Percentiles rank a stretch among this genome's conserved stretches.
Evolutionary conservation across 2,888 invertebrate species (phyloP).

Genomic region (Helleia helle): DNA sequence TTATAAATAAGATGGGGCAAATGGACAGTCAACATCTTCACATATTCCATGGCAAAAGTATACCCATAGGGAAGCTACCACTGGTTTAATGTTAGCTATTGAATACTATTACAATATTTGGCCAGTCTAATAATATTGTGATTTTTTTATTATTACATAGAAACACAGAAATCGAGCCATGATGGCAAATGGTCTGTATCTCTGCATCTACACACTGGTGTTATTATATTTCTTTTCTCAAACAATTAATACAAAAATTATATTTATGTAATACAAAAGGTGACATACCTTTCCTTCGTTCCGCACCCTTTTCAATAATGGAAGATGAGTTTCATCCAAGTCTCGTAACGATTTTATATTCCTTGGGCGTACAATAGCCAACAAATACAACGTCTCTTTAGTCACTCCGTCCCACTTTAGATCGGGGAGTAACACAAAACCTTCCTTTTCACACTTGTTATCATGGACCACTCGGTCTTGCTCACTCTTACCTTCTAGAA

Average conservation of each 20-base stretch:
- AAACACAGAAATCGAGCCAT: too few relatives aligned
- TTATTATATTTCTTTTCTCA: neutral
- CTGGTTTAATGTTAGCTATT: too few relatives aligned
- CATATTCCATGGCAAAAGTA: too few relatives aligned
- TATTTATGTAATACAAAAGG: neutral
- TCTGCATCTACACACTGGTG: too few relatives aligned
- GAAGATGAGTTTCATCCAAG: slow-evolving; percentile 83
- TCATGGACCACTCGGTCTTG: slow-evolving; percentile 86
- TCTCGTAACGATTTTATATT: slow-evolving; percentile 90
- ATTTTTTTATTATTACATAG: too few relatives aligned
- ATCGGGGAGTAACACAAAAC: slow-evolving; percentile 94
- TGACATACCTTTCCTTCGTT: slow-evolving; percentile 78
- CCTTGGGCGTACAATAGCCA: slow-evolving; percentile 84
- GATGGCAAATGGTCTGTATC: too few relatives aligned
- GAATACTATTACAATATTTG: too few relatives aligned
- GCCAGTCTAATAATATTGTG: too few relatives aligned
- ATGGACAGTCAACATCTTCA: too few relatives aligned
- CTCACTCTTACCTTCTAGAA: slow-evolving; percentile 93
- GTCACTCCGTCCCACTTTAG: slow-evolving; percentile 94
- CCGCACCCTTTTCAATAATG: slow-evolving; percentile 86
- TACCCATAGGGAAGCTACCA: too few relatives aligned
- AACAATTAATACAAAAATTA: too few relatives aligned
- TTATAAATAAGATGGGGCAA: too few relatives aligned
- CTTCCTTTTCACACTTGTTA: slow-evolving; percentile 78
- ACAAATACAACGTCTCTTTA: slow-evolving; percentile 85